Evolutionary conservation across 2,113 vertebrate genomes (phyloP).

Genomic region (Xerus inauris): DNA sequence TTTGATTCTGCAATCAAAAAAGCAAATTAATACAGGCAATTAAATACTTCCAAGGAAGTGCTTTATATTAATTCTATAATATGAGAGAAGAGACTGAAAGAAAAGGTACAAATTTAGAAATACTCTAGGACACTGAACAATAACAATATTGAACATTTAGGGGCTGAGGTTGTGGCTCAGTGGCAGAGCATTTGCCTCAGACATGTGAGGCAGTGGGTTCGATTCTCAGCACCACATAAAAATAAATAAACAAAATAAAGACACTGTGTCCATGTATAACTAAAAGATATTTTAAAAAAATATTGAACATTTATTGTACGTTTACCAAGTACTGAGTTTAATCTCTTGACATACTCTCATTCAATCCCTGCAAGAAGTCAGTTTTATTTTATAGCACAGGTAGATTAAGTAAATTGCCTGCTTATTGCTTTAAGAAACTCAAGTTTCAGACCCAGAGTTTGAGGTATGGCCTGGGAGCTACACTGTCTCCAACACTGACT

Average conservation of each 20-base stretch:
- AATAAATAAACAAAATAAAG: too few species aligned
- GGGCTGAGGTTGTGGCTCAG: too few species aligned
- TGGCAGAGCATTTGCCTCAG: too few species aligned
- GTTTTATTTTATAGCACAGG: neutral
- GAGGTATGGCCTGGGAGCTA: neutral
- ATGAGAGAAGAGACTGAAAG: neutral
- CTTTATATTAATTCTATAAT: neutral
- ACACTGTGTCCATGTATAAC: too few species aligned
- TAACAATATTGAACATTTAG: neutral
- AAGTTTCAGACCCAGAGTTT: neutral
- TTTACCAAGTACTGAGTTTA: neutral
- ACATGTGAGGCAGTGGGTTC: too few species aligned
- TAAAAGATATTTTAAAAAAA: too few species aligned
- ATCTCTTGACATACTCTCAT: neutral
- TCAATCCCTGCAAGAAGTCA: neutral
- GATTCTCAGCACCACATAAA: too few species aligned
- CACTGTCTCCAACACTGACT: neutral
- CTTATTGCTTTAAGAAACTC: neutral
- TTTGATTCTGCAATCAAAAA: constrained; percentile 28
- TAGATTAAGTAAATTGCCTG: neutral
- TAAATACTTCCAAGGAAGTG: neutral
- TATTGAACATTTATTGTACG: neutral
- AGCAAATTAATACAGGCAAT: neutral
- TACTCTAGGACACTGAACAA: neutral
- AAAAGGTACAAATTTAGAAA: neutral